Percentiles rank a stretch among this genome's conserved stretches.
phyloP scores from a whole-genome alignment of 2,888 invertebrate species.

The Plutella xylostella region DNA sequence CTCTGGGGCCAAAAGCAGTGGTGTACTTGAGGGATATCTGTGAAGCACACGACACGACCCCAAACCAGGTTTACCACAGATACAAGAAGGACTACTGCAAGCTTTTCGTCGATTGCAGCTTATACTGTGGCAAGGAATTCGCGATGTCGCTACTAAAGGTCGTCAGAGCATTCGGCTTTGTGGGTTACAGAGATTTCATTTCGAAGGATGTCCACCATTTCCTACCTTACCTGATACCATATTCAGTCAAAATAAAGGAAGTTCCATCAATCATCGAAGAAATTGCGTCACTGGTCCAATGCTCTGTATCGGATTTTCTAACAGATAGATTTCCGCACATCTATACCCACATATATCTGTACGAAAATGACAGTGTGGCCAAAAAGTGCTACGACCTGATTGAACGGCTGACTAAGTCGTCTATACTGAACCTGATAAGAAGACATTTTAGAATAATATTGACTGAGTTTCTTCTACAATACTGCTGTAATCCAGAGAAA shows the following conservation, averaged over 20 bases:
- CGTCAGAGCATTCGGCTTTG: constrained; percentile 76
- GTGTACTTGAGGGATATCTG: constrained; percentile 70
- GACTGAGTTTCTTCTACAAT: constrained; percentile 74
- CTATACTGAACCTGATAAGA: constrained; percentile 70
- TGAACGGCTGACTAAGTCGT: constrained; percentile 68
- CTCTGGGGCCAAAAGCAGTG: constrained; percentile 67
- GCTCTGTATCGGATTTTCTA: constrained; percentile 71
- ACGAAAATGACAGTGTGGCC: constrained; percentile 68
- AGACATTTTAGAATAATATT: constrained; percentile 74
- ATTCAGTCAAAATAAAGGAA: constrained; percentile 66
- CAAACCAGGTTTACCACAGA: constrained; percentile 70
- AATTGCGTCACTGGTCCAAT: constrained; percentile 69
- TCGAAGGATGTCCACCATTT: constrained; percentile 77
- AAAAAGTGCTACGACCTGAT: constrained; percentile 73
- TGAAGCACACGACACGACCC: constrained; percentile 58
- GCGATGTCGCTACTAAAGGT: constrained; percentile 71
- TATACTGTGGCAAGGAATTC: constrained; percentile 67
- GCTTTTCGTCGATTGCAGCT: constrained; percentile 71
- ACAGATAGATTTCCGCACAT: constrained; percentile 76
- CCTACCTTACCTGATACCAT: constrained; percentile 72
- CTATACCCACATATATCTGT: constrained; percentile 77
- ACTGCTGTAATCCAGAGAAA: constrained; percentile 71
- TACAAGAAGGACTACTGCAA: constrained; percentile 74
- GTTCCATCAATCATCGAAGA: constrained; percentile 74
- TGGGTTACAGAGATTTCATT: constrained; percentile 76